Evolutionary conservation across 2,113 vertebrate genomes (phyloP).

Genomic region (Aegypius monachus): DNA sequence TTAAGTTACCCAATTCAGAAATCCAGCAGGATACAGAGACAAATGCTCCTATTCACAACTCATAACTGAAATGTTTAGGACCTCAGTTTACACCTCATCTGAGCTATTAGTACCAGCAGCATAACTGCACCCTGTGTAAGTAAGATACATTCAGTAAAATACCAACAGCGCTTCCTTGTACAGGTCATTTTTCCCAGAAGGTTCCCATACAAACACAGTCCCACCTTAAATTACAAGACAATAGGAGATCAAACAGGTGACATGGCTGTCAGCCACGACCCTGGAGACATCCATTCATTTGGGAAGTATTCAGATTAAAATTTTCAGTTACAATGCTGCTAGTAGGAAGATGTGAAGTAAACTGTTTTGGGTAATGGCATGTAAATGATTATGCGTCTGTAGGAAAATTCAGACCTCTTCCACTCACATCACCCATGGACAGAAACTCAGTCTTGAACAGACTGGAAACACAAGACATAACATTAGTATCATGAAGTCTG

Average conservation of each 20-base stretch:
- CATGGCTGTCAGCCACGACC: background rate
- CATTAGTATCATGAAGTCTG: background rate
- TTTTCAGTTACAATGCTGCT: background rate
- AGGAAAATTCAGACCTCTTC: background rate
- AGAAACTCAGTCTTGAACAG: background rate
- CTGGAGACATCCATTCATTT: background rate
- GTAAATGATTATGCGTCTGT: background rate
- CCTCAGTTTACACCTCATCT: background rate
- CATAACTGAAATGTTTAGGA: too few relatives aligned
- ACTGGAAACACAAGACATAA: background rate
- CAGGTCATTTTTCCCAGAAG: background rate
- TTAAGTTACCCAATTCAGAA: background rate
- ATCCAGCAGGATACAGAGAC: background rate
- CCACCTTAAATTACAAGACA: background rate
- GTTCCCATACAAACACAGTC: background rate
- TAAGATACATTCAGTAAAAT: background rate
- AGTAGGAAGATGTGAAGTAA: background rate
- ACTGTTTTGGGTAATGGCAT: background rate
- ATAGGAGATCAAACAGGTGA: background rate
- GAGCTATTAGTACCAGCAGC: background rate
- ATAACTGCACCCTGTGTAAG: background rate
- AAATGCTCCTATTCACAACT: background rate
- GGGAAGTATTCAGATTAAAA: background rate
- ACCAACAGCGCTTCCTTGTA: background rate
- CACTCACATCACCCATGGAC: background rate